Evolutionary conservation across 2,888 invertebrate genomes (phyloP).

Genomic region (Danaus chrysippus): DNA sequence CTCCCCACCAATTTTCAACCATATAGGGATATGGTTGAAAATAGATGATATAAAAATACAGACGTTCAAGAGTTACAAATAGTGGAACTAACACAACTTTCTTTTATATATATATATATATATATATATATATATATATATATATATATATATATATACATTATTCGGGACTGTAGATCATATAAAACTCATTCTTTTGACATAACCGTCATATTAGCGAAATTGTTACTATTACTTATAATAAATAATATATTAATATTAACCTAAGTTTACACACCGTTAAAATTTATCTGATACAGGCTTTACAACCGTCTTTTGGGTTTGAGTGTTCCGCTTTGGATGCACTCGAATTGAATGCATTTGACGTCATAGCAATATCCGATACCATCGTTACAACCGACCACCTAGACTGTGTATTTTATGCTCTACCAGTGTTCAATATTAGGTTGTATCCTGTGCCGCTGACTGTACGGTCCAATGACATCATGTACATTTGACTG

Average conservation of each 20-base stretch:
- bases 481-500: conserved; percentile 28
- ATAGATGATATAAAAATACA: no score
- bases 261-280: not conserved
- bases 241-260: not conserved
- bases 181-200: not conserved
- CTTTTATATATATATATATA: no score
- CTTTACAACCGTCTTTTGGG: conserved; percentile 33
- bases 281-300: conserved; percentile 20
- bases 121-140: no score
- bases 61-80: no score
- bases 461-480: conserved; percentile 27
- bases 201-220: not conserved
- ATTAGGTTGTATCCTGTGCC: conserved; percentile 6
- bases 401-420: conserved; percentile 12
- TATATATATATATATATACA: no score
- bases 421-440: conserved; percentile 9
- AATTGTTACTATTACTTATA: not conserved
- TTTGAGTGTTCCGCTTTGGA: conserved; percentile 27
- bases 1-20: no score
- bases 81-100: no score
- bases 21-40: no score
- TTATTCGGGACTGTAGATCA: no score
- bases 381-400: conserved; percentile 21
- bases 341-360: conserved; percentile 34
- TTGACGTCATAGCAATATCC: conserved; percentile 36